A percentile compares a stretch with the other conserved stretches of the same genome.
These are phyloP conservation scores for Sorex fumeus DNA, from an alignment of 2,113 vertebrate species.

Conservation along the genomic window DNA sequence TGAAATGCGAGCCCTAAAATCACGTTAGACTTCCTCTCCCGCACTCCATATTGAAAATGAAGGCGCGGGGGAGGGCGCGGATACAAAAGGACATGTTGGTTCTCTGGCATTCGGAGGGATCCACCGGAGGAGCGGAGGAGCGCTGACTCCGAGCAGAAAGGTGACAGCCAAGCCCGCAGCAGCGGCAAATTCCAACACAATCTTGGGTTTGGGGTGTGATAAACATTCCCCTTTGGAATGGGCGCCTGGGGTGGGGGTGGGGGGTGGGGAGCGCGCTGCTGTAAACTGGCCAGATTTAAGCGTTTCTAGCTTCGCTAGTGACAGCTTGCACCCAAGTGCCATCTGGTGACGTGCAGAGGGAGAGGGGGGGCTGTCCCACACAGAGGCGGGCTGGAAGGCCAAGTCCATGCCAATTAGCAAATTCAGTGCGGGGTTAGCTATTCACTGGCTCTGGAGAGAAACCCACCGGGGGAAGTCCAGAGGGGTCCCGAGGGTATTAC, in stretches of 20 bases:
- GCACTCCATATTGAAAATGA: slow-evolving; percentile 20
- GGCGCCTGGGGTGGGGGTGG: not conserved
- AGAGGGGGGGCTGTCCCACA: not conserved
- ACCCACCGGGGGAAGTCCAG: not conserved
- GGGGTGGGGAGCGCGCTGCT: not conserved
- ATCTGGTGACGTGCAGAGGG: not conserved
- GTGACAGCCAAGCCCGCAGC: slow-evolving; percentile 15
- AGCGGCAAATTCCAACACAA: slow-evolving; percentile 9
- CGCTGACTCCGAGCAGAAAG: slow-evolving; percentile 54
- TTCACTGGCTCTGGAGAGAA: slow-evolving; percentile 42
- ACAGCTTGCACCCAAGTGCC: slow-evolving; percentile 69
- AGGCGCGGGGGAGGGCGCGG: not conserved
- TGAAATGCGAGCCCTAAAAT: not conserved
- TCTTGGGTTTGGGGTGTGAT: slow-evolving; percentile 35
- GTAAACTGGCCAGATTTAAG: not conserved
- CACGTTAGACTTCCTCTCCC: not conserved
- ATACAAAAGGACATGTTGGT: slow-evolving; percentile 15
- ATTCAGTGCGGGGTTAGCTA: slow-evolving; percentile 20
- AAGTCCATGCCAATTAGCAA: slow-evolving; percentile 14
- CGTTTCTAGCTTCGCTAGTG: slow-evolving; percentile 27
- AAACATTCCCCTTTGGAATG: not conserved
- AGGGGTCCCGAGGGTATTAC: not conserved
- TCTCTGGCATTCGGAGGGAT: not conserved
- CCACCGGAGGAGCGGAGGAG: not conserved
- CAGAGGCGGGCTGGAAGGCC: slow-evolving; percentile 35